These are phyloP conservation scores for Chelon auratus DNA, from an alignment of 2,797 vertebrate genomes.

Conservation along the genomic window DNA sequence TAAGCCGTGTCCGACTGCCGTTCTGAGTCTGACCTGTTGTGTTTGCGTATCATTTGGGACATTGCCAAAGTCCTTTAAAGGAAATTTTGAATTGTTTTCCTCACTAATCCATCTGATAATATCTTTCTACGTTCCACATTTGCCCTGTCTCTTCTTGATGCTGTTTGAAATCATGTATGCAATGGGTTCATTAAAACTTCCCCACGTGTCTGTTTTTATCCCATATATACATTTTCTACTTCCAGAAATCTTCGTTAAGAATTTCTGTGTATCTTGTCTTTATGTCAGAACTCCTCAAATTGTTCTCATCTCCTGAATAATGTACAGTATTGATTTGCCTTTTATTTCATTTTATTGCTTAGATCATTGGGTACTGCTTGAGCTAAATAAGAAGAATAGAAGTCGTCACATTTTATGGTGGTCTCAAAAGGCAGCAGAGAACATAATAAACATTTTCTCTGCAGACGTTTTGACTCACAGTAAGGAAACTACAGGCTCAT, in stretches of 20 bases:
- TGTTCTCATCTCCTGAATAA: neutral
- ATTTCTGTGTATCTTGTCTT: neutral
- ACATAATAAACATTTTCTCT: too few relatives aligned
- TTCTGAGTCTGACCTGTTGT: neutral
- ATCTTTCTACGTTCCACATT: neutral
- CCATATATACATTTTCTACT: neutral
- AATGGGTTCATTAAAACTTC: neutral
- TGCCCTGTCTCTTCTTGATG: neutral
- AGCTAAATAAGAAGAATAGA: neutral
- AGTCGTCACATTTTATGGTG: neutral
- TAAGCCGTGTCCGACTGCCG: too few relatives aligned
- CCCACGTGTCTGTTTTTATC: neutral
- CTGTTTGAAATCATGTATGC: neutral
- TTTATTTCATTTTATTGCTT: too few relatives aligned
- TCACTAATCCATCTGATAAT: neutral
- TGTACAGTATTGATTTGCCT: neutral
- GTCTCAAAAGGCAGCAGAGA: neutral
- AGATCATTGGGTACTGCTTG: too few relatives aligned
- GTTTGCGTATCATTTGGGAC: neutral
- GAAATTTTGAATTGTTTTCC: neutral
- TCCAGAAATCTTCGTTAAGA: neutral
- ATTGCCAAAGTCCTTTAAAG: neutral
- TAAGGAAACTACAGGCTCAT: too few relatives aligned
- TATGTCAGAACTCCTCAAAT: neutral
- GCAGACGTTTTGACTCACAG: too few relatives aligned